These are phyloP conservation scores for Sebastes minor DNA, from an alignment of 2,797 vertebrate genomes.

Conservation along the genomic window DNA sequence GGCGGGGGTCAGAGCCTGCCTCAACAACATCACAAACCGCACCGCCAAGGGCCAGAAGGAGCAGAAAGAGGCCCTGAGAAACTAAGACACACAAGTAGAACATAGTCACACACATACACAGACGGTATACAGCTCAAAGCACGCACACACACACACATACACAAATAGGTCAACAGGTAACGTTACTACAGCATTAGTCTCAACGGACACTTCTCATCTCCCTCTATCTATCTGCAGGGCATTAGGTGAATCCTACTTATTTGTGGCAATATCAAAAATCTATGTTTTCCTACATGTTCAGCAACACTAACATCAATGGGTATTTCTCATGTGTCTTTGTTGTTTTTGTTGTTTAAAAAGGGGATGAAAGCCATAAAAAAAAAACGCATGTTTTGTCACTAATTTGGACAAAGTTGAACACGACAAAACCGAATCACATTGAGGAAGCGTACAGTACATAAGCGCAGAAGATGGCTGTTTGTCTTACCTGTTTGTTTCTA, in stretches of 20 bases:
- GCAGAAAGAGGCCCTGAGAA: constrained; percentile 93
- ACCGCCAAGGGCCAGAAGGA: constrained; percentile 97
- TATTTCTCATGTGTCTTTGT: constrained; percentile 82
- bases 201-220: constrained; percentile 77
- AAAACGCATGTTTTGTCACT: constrained; percentile 77
- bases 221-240: constrained; percentile 94
- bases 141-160: constrained; percentile 46
- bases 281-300: constrained; percentile 85
- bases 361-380: constrained; percentile 96
- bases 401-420: constrained; percentile 62
- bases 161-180: constrained; percentile 77
- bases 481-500: constrained; percentile 72
- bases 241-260: constrained; percentile 99
- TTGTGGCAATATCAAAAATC: constrained; percentile 99
- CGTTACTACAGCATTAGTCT: constrained; percentile 78
- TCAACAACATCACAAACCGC: constrained; percentile 99
- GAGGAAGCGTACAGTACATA: constrained; percentile 36
- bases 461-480: constrained; percentile 68
- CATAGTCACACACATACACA: constrained; percentile 45
- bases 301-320: constrained; percentile 79
- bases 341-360: constrained; percentile 86
- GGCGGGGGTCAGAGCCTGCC: constrained; percentile 93
- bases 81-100: constrained; percentile 80
- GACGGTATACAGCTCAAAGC: constrained; percentile 5
- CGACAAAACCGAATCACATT: constrained; percentile 48